Evolutionary conservation across 2,888 invertebrate genomes (phyloP), one percentile per base, ranked within the genome.

Genomic region (Euplagia quadripunctaria): DNA sequence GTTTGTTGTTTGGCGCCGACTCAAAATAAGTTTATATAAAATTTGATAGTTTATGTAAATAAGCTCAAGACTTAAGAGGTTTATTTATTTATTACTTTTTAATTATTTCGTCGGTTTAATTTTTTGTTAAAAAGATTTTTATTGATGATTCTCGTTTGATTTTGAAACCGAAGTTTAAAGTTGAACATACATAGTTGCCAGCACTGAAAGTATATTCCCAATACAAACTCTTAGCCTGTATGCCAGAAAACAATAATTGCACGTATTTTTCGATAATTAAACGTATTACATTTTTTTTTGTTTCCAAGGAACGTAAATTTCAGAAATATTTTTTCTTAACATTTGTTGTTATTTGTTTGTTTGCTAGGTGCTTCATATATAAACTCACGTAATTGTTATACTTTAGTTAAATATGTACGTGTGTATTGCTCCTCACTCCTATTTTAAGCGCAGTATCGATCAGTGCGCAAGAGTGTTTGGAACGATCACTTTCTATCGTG

Each of bases 401-500:
- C 82, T 84, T 88, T 83, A 87, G 86, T 81, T 88, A 88, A 68
- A 75, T 71, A 86, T 85, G 88, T 90, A 93, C 94, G 94, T 94
- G 94, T 90, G 91, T 90, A 94, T 92, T 83, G 92, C 74, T 87
- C 86, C 86, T 85, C 90, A 87, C 86, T 88, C 88, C 94, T 94
- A 92, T 94, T 92, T 94, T 88, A 89, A 92, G 92, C 91, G 86
- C 83, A 79, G 79, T 80, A 83, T 79, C 87, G 87, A 82, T 81
- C 81, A 90, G 88, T 89, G 89, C 88, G 91, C 91, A 89, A 89
- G 90, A 89, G 87, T 87, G 88, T 89, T 86, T 85, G 89, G 85
- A 89, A 88, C 92, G 92, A 88, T 94, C 92, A 92, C 95, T 96
- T 95, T 95, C 95, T 95, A 95, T 91, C 91, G 88, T 84, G 91